Base-by-base conservation (phyloP, 2,888 invertebrate genomes). In the Baccha elongata region DNA sequence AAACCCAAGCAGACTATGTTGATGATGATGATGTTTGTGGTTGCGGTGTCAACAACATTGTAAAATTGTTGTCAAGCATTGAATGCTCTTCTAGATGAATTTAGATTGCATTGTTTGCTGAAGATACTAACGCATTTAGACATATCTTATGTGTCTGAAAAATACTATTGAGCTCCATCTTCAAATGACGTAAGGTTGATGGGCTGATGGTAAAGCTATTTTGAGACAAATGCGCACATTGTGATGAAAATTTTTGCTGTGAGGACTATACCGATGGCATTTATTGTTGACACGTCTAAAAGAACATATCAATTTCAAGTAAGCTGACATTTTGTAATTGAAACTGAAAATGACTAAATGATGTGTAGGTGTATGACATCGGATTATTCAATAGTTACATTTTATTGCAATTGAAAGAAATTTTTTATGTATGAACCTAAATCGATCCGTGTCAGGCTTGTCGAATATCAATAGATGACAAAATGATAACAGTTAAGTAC, bases 71-170 rank as follows among this genome's bases (percentile, higher is more conserved):
- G 64, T 71, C 58, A 65, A 26, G 26, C 50, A 32, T 65, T 58
- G 60, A 67, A 73, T 67, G 52, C 21, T 58, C 71, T 37, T 5
- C 42, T 7, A 26, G 53, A 68, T 53, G 37, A 60, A 69, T 62
- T 53, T 37, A 3, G 2, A 21, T 5, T 6, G 19, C 4, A 13
- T 65, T 55, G 37, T 46, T 72, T 50, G 44, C 19, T 42, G 44
- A 35, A 6, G 53, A 26, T 46, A 32, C 29, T 8, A 69, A 76
- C 62, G 53, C 46, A 44, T 69, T 69, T 62, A 46, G 44, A 53
- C 69, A 62, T 32, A 21, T 37, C 62, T 46, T 64, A 76, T 69
- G 17, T 75, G 62, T 68, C 58, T 74, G 44, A 37, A 40, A 26
- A 73, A 65, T 21, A 73, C 53, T 75, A 50, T 40, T 37, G n/a